Conservation (phyloP, 2,888 invertebrate genomes). For the Globia sparganii region DNA sequence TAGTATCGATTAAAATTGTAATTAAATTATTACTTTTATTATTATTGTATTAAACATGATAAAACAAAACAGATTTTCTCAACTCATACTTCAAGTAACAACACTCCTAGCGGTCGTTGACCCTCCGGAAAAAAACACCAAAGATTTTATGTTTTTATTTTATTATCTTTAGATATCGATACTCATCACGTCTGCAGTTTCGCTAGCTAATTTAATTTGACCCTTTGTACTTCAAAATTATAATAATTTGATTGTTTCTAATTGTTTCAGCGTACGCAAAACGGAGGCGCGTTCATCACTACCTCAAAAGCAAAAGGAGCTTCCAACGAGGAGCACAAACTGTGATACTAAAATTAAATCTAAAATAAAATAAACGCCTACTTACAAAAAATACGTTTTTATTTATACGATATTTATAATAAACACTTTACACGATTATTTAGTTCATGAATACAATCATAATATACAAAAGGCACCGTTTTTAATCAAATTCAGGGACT, state of each 20-base stretch:
- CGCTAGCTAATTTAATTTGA: too few relatives aligned
- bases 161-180: too few relatives aligned
- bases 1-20: too few relatives aligned
- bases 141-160: too few relatives aligned
- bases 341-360: slow-evolving; percentile 53
- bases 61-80: too few relatives aligned
- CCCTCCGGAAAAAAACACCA: too few relatives aligned
- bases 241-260: not conserved
- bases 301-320: slow-evolving; percentile 13
- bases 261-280: slow-evolving; percentile 41
- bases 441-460: not conserved
- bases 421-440: slow-evolving; percentile 16
- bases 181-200: too few relatives aligned
- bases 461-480: not conserved
- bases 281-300: slow-evolving; percentile 9
- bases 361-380: slow-evolving; percentile 19
- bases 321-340: slow-evolving; percentile 20
- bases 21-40: too few relatives aligned
- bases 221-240: not conserved
- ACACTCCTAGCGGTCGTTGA: too few relatives aligned
- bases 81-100: too few relatives aligned
- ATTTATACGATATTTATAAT: slow-evolving; percentile 26
- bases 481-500: not conserved
- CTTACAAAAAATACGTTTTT: slow-evolving; percentile 3
- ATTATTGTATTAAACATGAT: too few relatives aligned